phyloP scores from a whole-genome alignment of 2,113 vertebrate species.

The Meleagris gallopavo region DNA sequence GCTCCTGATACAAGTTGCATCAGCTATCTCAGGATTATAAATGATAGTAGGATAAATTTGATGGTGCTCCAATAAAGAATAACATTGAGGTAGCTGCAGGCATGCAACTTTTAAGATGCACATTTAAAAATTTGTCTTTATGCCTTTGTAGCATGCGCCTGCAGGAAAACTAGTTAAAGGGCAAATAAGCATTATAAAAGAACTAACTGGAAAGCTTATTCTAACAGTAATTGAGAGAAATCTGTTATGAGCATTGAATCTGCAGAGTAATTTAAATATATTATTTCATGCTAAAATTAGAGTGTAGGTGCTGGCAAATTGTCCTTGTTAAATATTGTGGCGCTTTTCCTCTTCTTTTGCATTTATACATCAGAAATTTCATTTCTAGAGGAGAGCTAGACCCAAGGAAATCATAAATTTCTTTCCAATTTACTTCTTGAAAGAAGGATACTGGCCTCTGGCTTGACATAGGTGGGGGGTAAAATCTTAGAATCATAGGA shows the following conservation, averaged over 20 bases:
- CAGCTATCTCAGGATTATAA: slow-evolving; percentile 29
- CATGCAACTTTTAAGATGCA: slow-evolving; percentile 15
- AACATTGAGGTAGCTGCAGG: slow-evolving; percentile 54
- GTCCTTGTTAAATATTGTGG: not conserved
- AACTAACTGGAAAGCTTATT: slow-evolving; percentile 30
- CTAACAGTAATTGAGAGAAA: slow-evolving; percentile 20
- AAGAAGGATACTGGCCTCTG: not conserved
- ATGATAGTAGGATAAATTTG: slow-evolving; percentile 38
- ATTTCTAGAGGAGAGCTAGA: not conserved
- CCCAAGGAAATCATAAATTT: not conserved
- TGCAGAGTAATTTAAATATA: slow-evolving; percentile 23
- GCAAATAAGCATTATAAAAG: slow-evolving; percentile 47
- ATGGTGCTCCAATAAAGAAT: slow-evolving; percentile 42
- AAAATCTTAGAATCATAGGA: not conserved
- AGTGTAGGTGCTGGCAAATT: not conserved
- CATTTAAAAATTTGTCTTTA: slow-evolving; percentile 2
- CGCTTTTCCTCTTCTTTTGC: not conserved
- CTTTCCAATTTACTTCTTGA: not conserved
- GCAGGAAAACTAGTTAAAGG: slow-evolving; percentile 51
- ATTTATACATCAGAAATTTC: not conserved
- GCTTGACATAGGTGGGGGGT: not conserved
- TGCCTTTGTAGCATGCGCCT: slow-evolving; percentile 33
- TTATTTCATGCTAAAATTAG: slow-evolving; percentile 24
- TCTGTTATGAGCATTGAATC: slow-evolving; percentile 18
- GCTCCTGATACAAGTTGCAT: not conserved